Percentiles rank a stretch among this genome's conserved stretches.
phyloP scores from a whole-genome alignment of 1,140 invertebrate species.

The Akabosia matsudoensis region DNA sequence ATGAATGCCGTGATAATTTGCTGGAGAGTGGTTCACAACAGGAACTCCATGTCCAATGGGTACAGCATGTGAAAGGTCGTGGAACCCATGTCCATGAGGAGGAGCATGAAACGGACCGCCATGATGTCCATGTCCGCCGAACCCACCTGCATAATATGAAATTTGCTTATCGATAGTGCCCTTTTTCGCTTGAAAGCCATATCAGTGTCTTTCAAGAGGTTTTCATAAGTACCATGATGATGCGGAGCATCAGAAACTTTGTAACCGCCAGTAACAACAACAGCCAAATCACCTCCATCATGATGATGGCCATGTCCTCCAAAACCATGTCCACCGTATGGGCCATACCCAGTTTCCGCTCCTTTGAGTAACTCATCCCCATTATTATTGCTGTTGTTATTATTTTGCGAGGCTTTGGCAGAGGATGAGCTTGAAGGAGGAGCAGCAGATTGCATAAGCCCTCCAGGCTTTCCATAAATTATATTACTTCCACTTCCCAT shows the following conservation, averaged over 20 bases:
- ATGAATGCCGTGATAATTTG: background rate
- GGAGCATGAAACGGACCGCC: background rate
- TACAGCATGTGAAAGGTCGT: background rate
- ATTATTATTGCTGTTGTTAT: background rate
- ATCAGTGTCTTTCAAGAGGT: too few relatives aligned
- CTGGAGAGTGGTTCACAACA: background rate
- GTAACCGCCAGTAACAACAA: constrained; percentile 1
- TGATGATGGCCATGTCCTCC: background rate
- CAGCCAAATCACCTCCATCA: background rate
- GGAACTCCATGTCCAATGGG: background rate
- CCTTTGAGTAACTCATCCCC: background rate
- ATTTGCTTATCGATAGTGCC: too few relatives aligned
- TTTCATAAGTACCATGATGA: background rate
- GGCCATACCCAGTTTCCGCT: background rate
- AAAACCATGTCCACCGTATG: background rate
- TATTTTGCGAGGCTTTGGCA: too few relatives aligned
- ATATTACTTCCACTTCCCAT: background rate
- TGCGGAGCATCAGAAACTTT: background rate
- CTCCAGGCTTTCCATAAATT: constrained; percentile 7
- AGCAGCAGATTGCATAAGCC: background rate
- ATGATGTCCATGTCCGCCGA: background rate
- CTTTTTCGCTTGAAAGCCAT: too few relatives aligned
- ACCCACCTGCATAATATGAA: too few relatives aligned
- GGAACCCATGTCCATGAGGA: background rate
- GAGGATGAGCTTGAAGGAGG: background rate